These are phyloP conservation scores for Oxyruncus cristatus DNA, from an alignment of 2,113 vertebrate species.

Conservation along the genomic window DNA sequence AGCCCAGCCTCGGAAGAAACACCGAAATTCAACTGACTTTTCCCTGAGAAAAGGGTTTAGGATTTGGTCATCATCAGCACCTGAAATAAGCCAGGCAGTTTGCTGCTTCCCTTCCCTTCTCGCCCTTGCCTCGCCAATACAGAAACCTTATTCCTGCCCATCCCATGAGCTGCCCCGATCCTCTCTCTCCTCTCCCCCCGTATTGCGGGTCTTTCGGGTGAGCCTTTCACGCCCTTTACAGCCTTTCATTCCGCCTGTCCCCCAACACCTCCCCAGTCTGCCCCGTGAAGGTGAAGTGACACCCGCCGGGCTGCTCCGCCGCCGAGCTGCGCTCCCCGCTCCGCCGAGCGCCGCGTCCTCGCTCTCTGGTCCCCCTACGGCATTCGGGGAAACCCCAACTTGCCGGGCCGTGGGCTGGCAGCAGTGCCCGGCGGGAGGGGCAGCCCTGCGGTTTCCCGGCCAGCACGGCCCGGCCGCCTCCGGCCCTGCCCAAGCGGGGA, in stretches of 20 bases:
- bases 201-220: neutral
- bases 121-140: neutral
- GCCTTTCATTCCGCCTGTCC: neutral
- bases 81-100: neutral
- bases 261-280: accelerated
- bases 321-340: neutral
- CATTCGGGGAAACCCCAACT: accelerated
- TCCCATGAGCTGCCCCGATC: accelerated
- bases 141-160: neutral
- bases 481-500: neutral
- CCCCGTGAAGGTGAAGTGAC: accelerated
- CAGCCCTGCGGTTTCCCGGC: too few species aligned
- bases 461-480: neutral
- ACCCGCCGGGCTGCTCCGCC: neutral
- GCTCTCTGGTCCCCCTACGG: too few species aligned
- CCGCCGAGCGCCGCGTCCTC: neutral
- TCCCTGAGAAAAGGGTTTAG: neutral
- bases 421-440: neutral
- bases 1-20: neutral
- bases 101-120: neutral
- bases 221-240: neutral
- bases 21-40: neutral
- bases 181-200: accelerated
- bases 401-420: neutral
- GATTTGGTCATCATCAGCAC: neutral